Conservation (phyloP, 2,797 vertebrate genomes). For the Arctocebus calabarensis region DNA sequence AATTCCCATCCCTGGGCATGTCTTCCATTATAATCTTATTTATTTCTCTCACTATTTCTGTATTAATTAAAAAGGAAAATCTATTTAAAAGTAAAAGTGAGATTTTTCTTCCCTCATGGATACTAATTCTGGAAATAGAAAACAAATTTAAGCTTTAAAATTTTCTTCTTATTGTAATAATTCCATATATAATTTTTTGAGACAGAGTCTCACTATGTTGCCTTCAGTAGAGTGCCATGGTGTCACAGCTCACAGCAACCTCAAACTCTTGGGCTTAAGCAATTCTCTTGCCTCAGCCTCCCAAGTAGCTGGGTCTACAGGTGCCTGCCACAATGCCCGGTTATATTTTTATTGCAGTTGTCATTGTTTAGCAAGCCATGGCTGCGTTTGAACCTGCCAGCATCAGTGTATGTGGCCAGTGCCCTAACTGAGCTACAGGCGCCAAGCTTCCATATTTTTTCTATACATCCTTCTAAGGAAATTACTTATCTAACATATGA, state of each 20-base stretch:
- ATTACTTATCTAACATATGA: background rate
- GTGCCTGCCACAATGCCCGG: no score
- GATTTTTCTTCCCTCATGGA: background rate
- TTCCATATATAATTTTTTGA: background rate
- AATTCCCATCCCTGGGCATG: background rate
- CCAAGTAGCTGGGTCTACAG: no score
- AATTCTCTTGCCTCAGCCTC: no score
- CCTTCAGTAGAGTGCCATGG: no score
- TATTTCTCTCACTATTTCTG: background rate
- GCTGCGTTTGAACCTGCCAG: no score
- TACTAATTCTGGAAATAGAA: background rate
- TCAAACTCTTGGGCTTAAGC: no score
- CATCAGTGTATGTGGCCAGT: no score
- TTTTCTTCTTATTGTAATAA: constrained; percentile 13
- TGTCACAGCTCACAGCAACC: no score
- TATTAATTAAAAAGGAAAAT: background rate
- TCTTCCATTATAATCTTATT: background rate
- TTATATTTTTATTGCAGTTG: no score
- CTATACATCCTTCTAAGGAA: background rate
- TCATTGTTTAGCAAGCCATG: no score
- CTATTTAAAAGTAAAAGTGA: background rate
- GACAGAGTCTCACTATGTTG: no score
- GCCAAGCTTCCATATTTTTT: background rate
- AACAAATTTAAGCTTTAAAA: background rate
- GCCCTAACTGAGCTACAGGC: no score